phyloP scores from a whole-genome alignment of 2,888 invertebrate species.

The Tipula vernalis region DNA sequence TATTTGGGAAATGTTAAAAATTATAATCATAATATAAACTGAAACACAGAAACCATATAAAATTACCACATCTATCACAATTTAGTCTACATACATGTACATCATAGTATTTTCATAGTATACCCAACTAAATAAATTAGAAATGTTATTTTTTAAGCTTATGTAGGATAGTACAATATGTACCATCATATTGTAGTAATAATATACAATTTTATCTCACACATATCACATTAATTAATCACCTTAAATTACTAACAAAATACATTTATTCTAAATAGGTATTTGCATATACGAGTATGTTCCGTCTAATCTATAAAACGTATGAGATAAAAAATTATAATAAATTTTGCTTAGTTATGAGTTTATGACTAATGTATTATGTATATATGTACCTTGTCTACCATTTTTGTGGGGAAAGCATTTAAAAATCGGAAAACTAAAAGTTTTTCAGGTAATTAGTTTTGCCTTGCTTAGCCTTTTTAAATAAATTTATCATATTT shows the following conservation, averaged over 20 bases:
- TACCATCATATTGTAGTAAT: neutral
- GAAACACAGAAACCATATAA: neutral
- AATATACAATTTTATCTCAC: neutral
- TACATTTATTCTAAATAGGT: neutral
- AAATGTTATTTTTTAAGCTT: neutral
- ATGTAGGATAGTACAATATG: neutral
- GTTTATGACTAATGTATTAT: conserved; percentile 4
- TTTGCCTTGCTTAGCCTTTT: neutral
- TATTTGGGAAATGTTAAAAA: neutral
- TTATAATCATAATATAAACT: neutral
- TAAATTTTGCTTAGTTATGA: conserved; percentile 4
- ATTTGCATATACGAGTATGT: neutral
- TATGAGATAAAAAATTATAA: conserved; percentile 4
- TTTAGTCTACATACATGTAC: neutral
- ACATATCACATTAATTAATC: conserved; percentile 4
- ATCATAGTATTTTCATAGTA: too few relatives aligned
- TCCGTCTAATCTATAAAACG: neutral
- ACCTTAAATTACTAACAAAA: neutral
- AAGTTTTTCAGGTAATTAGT: neutral
- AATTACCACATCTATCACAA: neutral
- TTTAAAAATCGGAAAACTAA: neutral
- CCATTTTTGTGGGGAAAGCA: neutral
- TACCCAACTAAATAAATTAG: neutral
- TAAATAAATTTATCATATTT: neutral
- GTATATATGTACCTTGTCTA: neutral